Base-by-base conservation (phyloP, 1,140 invertebrate species). In the Ceratosolen fusciceps region DNA sequence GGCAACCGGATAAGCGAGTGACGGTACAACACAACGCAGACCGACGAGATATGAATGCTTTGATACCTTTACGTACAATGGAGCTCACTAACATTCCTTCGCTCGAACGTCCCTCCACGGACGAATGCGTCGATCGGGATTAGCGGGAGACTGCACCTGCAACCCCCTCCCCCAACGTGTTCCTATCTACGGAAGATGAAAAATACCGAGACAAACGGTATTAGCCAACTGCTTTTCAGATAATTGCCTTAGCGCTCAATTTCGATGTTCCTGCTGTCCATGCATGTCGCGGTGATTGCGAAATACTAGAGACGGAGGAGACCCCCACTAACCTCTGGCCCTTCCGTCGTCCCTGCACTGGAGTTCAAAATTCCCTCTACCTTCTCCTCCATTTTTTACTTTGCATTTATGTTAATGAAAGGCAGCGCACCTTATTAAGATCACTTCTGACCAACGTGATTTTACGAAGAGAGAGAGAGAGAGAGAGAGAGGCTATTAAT, bases 191-290 rank as follows among this genome's bases (percentile, higher is more conserved):
- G 5, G 2, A 34, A 58, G 49, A 26, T 1, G 5, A 70, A 65
- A 75, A 77, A 77, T 68, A 68, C 68, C 65, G 34, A 56, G 24
- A 10, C 19, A 56, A 54, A 39, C 39, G 24, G 19, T n/a, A 2
- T 9, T 24, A 47, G 2, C 43, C 74, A 68, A 52, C 74, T 68
- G 62, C n/a, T 68, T 68, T 34, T 68, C 65, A 56, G 49, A 68
- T 70, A 77, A 68, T 77, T 68, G 62, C 16, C 26, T 68, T 56
- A 65, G 2, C 24, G n/a, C 26, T 58, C 34, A 29, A 47, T 21
- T 54, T 24, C 19, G 49, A 56, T 49, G 31, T 68, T 21, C 56
- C 24, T 52, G 26, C 24, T 71, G 39, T 37, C 14, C 8, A 7
- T 52, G 21, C 43, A 43, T 49, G 24, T 19, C 37, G 7, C 26